A percentile compares a stretch with the other conserved stretches of the same genome.
Evolutionary conservation across 2,797 vertebrate species (phyloP).

Genomic region (Moxostoma hubbsi): DNA sequence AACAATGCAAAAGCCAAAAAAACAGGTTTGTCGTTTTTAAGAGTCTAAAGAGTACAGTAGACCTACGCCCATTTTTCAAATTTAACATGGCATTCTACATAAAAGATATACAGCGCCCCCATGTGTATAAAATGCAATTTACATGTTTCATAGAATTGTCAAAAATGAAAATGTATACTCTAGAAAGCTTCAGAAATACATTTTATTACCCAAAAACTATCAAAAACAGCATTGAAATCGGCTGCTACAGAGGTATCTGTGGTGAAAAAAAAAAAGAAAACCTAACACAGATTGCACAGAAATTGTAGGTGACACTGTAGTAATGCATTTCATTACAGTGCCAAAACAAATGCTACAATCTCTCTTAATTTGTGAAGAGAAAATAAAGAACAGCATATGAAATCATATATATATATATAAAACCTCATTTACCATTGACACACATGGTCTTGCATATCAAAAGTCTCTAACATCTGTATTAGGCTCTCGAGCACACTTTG

Average conservation of each 20-base stretch:
- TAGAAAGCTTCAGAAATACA: slow-evolving; percentile 57
- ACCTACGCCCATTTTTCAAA: slow-evolving; percentile 46
- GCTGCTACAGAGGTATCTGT: slow-evolving; percentile 68
- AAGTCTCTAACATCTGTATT: slow-evolving; percentile 14
- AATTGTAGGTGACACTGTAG: slow-evolving; percentile 60
- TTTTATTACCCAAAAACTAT: slow-evolving; percentile 54
- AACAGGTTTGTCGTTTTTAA: slow-evolving; percentile 49
- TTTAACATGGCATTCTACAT: slow-evolving; percentile 53
- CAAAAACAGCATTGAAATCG: slow-evolving; percentile 54
- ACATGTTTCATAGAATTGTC: slow-evolving; percentile 48
- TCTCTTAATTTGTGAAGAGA: slow-evolving; percentile 17
- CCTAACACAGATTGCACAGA: slow-evolving; percentile 76
- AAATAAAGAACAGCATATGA: slow-evolving; percentile 51
- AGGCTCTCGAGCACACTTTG: slow-evolving; percentile 13
- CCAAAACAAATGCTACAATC: slow-evolving; percentile 53
- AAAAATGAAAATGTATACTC: slow-evolving; percentile 49
- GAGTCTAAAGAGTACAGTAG: slow-evolving; percentile 40
- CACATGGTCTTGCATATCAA: slow-evolving; percentile 17
- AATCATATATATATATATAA: slow-evolving; percentile 47
- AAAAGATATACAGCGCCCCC: slow-evolving; percentile 66
- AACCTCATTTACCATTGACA: neutral
- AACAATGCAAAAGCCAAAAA: slow-evolving; percentile 70
- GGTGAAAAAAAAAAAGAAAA: slow-evolving; percentile 60
- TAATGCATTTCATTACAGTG: slow-evolving; percentile 43
- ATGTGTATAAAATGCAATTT: slow-evolving; percentile 72